These are phyloP conservation scores for Pycnomerus fuliginosus DNA, from an alignment of 2,888 invertebrate species.

Conservation along the genomic window DNA sequence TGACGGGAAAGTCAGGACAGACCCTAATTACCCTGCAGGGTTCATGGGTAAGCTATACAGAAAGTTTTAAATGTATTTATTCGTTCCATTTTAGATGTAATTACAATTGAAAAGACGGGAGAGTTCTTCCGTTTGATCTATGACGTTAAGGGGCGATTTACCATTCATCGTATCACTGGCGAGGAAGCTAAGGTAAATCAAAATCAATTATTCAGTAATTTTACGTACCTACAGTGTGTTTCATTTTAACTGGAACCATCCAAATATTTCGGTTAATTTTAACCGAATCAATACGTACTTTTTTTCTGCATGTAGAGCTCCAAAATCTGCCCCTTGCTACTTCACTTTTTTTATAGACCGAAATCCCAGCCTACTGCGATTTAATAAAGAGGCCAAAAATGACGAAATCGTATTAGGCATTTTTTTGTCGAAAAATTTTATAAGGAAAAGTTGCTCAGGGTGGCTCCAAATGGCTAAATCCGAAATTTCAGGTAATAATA, in stretches of 20 bases:
- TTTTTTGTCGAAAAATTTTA: no score
- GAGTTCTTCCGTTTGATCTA: slow-evolving; percentile 98
- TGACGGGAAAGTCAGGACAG: slow-evolving; percentile 97
- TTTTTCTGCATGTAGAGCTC: no score
- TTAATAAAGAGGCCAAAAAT: no score
- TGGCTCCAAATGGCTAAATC: no score
- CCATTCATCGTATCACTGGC: slow-evolving; percentile 93
- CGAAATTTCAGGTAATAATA: no score
- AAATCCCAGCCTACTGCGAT: no score
- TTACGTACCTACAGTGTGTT: no score
- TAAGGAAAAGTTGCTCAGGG: no score
- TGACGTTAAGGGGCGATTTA: slow-evolving; percentile 98
- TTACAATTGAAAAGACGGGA: slow-evolving; percentile 96
- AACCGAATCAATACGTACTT: no score
- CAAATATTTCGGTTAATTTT: no score
- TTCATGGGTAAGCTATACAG: slow-evolving; percentile 86
- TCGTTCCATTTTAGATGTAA: slow-evolving; percentile 77
- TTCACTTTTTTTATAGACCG: slow-evolving; percentile 2
- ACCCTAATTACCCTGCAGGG: slow-evolving; percentile 95
- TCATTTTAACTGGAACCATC: no score
- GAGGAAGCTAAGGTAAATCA: slow-evolving; percentile 91
- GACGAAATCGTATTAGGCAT: no score
- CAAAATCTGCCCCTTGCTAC: slow-evolving; percentile 3
- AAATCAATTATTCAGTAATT: slow-evolving; percentile 4
- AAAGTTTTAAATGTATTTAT: background rate